These are phyloP conservation scores for Sebastes hubbsi DNA, from an alignment of 2,797 vertebrate species.

Conservation along the genomic window DNA sequence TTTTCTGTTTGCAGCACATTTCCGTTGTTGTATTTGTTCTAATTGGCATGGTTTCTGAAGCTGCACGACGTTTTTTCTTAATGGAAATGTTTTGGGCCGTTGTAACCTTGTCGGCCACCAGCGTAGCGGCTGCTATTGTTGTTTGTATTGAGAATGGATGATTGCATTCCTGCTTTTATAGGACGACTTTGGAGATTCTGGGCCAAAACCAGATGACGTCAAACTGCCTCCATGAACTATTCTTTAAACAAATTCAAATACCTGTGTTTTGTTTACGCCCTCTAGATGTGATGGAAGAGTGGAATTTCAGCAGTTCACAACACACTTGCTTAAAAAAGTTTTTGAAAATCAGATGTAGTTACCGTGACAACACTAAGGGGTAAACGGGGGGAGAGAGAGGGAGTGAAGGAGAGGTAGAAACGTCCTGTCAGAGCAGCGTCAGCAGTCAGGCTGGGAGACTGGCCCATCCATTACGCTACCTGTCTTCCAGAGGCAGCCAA, in stretches of 20 bases:
- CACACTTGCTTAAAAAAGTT: slow-evolving; percentile 19
- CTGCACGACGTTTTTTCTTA: background rate
- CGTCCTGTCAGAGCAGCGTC: slow-evolving; percentile 76
- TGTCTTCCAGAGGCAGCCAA: slow-evolving; percentile 66
- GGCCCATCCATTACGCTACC: slow-evolving; percentile 73
- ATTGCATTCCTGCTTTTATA: background rate
- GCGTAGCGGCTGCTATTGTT: background rate
- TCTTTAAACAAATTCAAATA: slow-evolving; percentile 6
- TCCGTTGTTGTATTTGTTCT: background rate
- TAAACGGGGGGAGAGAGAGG: slow-evolving; percentile 1
- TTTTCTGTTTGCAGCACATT: background rate
- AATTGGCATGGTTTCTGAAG: background rate
- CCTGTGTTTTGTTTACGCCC: background rate
- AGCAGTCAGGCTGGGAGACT: slow-evolving; percentile 66
- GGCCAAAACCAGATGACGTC: background rate
- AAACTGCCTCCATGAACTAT: background rate
- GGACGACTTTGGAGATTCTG: background rate
- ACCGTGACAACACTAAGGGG: slow-evolving; percentile 43
- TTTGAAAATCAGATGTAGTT: slow-evolving; percentile 49
- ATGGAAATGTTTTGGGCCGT: background rate
- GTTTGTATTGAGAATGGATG: background rate
- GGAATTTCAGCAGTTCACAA: slow-evolving; percentile 2
- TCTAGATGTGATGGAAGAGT: background rate
- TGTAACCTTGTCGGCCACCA: background rate
- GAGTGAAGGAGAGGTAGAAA: slow-evolving; percentile 65